A percentile compares a stretch with the other conserved stretches of the same genome.
Evolutionary conservation across 2,113 vertebrate species (phyloP).

Genomic region (Nothocercus nigrocapillus): DNA sequence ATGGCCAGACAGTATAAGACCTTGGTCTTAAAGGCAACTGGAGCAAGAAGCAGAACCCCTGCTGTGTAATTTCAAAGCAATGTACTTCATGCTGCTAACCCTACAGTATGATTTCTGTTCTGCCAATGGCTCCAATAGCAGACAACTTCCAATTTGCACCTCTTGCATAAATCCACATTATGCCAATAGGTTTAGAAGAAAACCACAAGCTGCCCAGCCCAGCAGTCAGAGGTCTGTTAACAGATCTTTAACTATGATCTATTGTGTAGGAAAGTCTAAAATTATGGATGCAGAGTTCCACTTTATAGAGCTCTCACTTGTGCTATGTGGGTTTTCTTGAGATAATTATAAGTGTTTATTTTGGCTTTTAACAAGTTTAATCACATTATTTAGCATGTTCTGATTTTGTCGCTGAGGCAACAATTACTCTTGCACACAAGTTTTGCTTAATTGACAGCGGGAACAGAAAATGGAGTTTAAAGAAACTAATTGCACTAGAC

Average conservation of each 20-base stretch:
- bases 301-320: constrained; percentile 75
- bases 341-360: constrained; percentile 87
- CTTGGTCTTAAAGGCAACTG: constrained; percentile 68
- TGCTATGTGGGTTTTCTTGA: constrained; percentile 69
- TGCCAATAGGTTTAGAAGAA: constrained; percentile 78
- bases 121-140: constrained; percentile 73
- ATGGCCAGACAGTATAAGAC: constrained; percentile 77
- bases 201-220: constrained; percentile 76
- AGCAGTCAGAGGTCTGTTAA: constrained; percentile 83
- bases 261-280: constrained; percentile 72
- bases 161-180: constrained; percentile 83
- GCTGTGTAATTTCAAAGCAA: constrained; percentile 85
- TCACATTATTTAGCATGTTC: constrained; percentile 83
- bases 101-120: constrained; percentile 81
- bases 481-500: constrained; percentile 43
- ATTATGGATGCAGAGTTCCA: constrained; percentile 69
- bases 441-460: constrained; percentile 45
- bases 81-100: constrained; percentile 80
- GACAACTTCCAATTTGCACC: constrained; percentile 83
- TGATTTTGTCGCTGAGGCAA: constrained; percentile 73
- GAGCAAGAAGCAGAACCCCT: constrained; percentile 68
- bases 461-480: constrained; percentile 18
- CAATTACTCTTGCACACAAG: constrained; percentile 37
- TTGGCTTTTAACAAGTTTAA: constrained; percentile 86
- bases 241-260: constrained; percentile 83